Percentiles rank a stretch among this genome's conserved stretches.
These are phyloP conservation scores for Eutolmus rufibarbis DNA, from an alignment of 2,888 invertebrate genomes.

Conservation along the genomic window DNA sequence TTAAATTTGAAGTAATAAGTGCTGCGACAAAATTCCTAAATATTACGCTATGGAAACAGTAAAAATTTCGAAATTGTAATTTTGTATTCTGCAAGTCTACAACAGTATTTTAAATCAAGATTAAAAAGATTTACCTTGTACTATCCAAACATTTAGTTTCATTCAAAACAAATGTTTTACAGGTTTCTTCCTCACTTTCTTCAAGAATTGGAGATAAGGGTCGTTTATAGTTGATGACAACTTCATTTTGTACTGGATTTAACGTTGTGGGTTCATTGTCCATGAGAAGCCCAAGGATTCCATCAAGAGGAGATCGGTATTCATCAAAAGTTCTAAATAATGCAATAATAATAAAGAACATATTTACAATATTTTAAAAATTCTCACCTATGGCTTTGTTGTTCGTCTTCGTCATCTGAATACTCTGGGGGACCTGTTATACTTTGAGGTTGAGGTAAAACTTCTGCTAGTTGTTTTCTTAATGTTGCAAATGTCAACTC, in stretches of 20 bases:
- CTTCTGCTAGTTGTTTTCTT: conserved; percentile 50
- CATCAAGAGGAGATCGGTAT: conserved; percentile 48
- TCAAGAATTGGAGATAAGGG: conserved; percentile 52
- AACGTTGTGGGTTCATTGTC: conserved; percentile 40
- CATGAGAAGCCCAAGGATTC: conserved; percentile 41
- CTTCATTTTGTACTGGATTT: conserved; percentile 47
- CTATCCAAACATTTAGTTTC: conserved; percentile 51
- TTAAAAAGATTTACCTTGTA: conserved; percentile 48
- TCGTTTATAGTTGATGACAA: conserved; percentile 51
- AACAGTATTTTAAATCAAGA: neutral
- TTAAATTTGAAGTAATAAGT: no score
- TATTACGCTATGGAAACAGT: no score
- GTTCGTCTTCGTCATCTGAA: conserved; percentile 50
- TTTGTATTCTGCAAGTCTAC: no score
- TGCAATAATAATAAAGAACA: neutral
- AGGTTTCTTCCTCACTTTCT: conserved; percentile 52
- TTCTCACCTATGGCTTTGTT: conserved; percentile 42
- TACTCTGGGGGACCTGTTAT: conserved; percentile 48
- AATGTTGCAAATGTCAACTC: conserved; percentile 50
- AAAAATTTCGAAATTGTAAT: no score
- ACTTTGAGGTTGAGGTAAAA: conserved; percentile 49
- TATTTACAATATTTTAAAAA: neutral
- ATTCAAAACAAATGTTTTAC: conserved; percentile 51
- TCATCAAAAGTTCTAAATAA: conserved; percentile 48
- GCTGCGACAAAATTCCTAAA: no score